Percentiles rank a stretch among this genome's conserved stretches.
Evolutionary conservation across 1,140 invertebrate genomes (phyloP).

Genomic region (Dolichoris vasculosae): DNA sequence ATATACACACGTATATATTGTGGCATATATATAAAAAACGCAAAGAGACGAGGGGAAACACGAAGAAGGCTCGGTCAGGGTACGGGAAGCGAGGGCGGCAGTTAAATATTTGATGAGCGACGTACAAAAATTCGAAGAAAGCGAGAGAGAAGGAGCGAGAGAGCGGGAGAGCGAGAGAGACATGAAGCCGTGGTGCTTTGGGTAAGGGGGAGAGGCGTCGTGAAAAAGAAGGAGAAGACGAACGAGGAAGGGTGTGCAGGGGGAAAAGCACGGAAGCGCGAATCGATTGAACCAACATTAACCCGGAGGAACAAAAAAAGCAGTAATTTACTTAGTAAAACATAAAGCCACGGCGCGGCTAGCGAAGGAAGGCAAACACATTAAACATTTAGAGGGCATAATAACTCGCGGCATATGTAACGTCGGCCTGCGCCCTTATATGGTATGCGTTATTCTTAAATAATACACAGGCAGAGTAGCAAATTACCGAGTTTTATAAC

Average conservation of each 20-base stretch:
- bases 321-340: conserved; percentile 76
- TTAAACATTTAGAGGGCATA: conserved; percentile 76
- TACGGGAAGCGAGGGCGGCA: conserved; percentile 23
- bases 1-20: neutral
- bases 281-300: conserved; percentile 75
- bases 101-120: conserved; percentile 57
- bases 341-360: conserved; percentile 69
- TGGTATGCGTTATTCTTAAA: conserved; percentile 74
- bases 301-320: conserved; percentile 72
- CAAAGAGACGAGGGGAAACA: conserved; percentile 20
- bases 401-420: conserved; percentile 69
- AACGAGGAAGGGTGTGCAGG: conserved; percentile 52
- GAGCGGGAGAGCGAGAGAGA: neutral
- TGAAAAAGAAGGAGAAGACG: conserved; percentile 36
- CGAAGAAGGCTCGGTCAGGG: conserved; percentile 6
- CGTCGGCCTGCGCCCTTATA: conserved; percentile 54
- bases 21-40: neutral
- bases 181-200: neutral
- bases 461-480: conserved; percentile 64
- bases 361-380: conserved; percentile 75
- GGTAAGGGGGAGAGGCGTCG: neutral
- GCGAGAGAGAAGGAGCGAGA: conserved; percentile 3
- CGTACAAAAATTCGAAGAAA: conserved; percentile 56
- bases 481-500: conserved; percentile 38
- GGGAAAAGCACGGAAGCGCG: conserved; percentile 59